Percentiles rank a stretch among this genome's conserved stretches.
Evolutionary conservation across 2,113 vertebrate species (phyloP).

Genomic region (Corythaixoides concolor): DNA sequence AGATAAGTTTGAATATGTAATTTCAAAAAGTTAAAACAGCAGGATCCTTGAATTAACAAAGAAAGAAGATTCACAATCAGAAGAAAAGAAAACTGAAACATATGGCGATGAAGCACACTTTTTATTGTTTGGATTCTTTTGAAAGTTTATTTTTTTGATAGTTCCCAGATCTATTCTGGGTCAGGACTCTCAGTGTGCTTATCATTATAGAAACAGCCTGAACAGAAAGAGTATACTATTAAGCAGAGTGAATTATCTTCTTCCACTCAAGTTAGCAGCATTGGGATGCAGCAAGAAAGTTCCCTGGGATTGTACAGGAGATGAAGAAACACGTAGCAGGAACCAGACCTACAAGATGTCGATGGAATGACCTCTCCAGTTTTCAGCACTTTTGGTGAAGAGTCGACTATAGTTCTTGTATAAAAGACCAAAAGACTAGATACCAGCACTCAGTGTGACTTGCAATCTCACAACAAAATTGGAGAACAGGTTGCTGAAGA

Average conservation of each 20-base stretch:
- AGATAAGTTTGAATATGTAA: neutral
- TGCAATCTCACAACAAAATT: neutral
- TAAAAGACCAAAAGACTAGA: too few relatives aligned
- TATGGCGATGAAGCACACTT: neutral
- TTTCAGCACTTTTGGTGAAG: neutral
- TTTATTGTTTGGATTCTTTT: neutral
- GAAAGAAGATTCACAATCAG: neutral
- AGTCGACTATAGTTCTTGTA: too few relatives aligned
- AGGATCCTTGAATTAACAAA: neutral
- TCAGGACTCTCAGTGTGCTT: neutral
- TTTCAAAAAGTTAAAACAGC: neutral
- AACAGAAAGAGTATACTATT: neutral
- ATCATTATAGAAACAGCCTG: neutral
- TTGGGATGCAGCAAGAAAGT: neutral
- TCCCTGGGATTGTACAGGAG: neutral
- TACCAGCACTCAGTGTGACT: neutral
- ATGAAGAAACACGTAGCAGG: neutral
- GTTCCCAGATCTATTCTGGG: neutral
- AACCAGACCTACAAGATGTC: neutral
- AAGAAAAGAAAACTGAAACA: neutral
- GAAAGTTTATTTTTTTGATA: neutral
- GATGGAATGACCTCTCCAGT: fast-evolving
- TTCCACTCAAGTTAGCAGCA: neutral
- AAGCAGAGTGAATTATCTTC: neutral
- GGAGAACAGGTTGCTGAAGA: neutral